These are phyloP conservation scores for Rallus limicola DNA, from an alignment of 2,113 vertebrate genomes.

Conservation along the genomic window DNA sequence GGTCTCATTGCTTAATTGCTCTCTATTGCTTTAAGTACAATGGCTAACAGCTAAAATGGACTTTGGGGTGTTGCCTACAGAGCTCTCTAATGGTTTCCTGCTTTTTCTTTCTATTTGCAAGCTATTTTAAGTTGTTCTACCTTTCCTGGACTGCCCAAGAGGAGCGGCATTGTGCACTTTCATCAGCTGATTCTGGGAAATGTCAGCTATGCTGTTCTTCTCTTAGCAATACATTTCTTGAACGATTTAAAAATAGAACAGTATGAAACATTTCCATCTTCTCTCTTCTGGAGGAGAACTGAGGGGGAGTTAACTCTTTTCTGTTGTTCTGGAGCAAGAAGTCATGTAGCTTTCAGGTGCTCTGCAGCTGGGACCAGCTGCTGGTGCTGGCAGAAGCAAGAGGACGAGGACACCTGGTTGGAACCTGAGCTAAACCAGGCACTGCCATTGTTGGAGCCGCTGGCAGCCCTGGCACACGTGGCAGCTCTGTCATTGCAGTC, in stretches of 20 bases:
- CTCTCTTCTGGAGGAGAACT: constrained; percentile 16
- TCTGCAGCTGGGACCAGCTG: neutral
- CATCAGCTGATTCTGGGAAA: constrained; percentile 60
- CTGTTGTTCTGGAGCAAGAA: constrained; percentile 14
- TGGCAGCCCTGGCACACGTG: fast-evolving
- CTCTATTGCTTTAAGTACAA: neutral
- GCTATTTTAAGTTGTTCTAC: constrained; percentile 47
- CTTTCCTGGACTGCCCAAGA: constrained; percentile 40
- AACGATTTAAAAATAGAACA: constrained; percentile 61
- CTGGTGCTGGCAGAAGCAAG: neutral
- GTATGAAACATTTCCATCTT: constrained; percentile 55
- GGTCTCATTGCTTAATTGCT: neutral
- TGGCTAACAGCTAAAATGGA: constrained; percentile 17
- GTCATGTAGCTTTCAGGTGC: neutral
- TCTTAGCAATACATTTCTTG: constrained; percentile 47
- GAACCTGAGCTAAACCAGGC: neutral
- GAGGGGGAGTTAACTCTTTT: constrained; percentile 51
- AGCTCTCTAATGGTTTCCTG: constrained; percentile 16
- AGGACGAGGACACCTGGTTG: fast-evolving
- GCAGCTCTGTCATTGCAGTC: neutral
- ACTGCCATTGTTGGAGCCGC: fast-evolving
- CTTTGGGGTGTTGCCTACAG: neutral
- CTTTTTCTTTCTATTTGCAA: constrained; percentile 19
- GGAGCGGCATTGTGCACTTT: constrained; percentile 32
- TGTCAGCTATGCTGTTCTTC: constrained; percentile 50